Base-by-base conservation (phyloP, 2,888 invertebrate species). In the Xanthia icteritia region DNA sequence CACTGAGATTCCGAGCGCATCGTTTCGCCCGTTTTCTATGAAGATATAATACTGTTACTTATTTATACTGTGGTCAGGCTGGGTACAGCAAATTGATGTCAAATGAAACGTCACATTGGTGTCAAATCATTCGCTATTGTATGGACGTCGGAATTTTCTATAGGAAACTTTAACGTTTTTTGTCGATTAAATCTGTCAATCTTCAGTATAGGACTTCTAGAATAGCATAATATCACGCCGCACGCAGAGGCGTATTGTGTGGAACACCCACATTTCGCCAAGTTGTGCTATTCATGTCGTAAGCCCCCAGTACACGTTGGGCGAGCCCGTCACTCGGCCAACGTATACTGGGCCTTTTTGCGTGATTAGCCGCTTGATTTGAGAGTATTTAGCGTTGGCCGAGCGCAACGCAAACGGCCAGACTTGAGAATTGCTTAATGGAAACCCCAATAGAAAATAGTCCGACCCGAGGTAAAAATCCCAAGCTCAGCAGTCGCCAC, bases 81-180 rank as follows among this genome's bases (percentile, higher is more conserved):
- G 64, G 20, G 39, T 42, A 54, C 68, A 54, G 23, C 27, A 74
- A 88, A 87, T 88, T 86, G 77, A 73, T 83, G 85, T 87, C 86
- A 87, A 87, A 84, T 81, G 88, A 81, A 66, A 77, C 65, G 80
- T 82, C 69, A 82, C 77, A 77, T 67, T 66, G 79, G 76, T 84
- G 79, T 83, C 85, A 84, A 86, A 81, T 87, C 84, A 86, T 76
- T 56, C 72, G 48, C 68, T 69, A 74, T 79, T 71, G 48, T 63
- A n/a, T 23, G 45, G 27, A 23, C 17, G 11, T 36, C 17, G 11
- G 20, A 8, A 54, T 5, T 67, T 42, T 31, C 27, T 17, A 36
- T 45, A 42, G 17, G 11, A 67, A 11, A 67, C 2, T 42, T 48
- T 51, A 11, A 1, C 9, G 51, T 36, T 67, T 54, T n/a, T 36